A percentile compares a stretch with the other conserved stretches of the same genome.
These are phyloP conservation scores for Cyclargus thomasi DNA, from an alignment of 1,140 invertebrate genomes.

Conservation along the genomic window DNA sequence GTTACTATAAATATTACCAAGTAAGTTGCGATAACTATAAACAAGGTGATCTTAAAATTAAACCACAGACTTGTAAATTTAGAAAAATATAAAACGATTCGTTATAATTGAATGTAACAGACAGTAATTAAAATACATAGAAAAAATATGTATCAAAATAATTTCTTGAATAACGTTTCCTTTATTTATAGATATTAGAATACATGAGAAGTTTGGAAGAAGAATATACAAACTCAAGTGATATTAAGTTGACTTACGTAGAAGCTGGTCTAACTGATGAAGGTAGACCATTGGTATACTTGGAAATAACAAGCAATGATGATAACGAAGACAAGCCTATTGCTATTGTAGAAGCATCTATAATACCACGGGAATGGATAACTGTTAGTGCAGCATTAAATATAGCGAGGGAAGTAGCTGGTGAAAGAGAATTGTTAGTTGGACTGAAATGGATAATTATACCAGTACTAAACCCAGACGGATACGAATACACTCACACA, in stretches of 20 bases:
- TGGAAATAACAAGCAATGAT: slow-evolving; percentile 35
- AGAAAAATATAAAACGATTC: background rate
- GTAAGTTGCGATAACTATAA: slow-evolving; percentile 30
- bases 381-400: slow-evolving; percentile 72
- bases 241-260: slow-evolving; percentile 33
- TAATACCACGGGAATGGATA: slow-evolving; percentile 81
- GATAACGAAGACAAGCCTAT: slow-evolving; percentile 36
- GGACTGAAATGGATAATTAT: slow-evolving; percentile 82
- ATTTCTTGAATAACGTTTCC: background rate
- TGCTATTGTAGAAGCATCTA: slow-evolving; percentile 68
- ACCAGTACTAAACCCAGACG: slow-evolving; percentile 85
- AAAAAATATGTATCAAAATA: background rate
- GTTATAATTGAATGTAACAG: background rate
- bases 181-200: slow-evolving; percentile 46
- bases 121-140: background rate
- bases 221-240: slow-evolving; percentile 31
- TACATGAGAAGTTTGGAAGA: slow-evolving; percentile 35
- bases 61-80: background rate
- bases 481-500: slow-evolving; percentile 83
- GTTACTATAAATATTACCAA: slow-evolving; percentile 43
- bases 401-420: slow-evolving; percentile 69
- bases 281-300: slow-evolving; percentile 43
- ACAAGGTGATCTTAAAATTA: no score
- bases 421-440: slow-evolving; percentile 62
- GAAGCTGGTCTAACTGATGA: slow-evolving; percentile 43